Base-by-base conservation (phyloP, 2,113 vertebrate species). In the Siniperca chuatsi region DNA sequence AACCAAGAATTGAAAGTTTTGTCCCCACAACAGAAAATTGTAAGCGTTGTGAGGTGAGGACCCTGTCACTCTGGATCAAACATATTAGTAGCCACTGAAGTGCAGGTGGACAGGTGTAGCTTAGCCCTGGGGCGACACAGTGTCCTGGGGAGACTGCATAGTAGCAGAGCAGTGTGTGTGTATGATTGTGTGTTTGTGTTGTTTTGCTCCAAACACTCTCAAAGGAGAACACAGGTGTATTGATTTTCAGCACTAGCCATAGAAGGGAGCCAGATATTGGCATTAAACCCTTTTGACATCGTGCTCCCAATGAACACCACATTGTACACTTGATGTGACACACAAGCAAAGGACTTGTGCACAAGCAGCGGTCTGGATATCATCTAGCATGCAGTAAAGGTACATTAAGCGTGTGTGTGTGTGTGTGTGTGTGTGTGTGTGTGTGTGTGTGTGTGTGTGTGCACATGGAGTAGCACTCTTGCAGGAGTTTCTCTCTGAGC, bases 281-380 rank as follows among this genome's bases (percentile, higher is more conserved):
- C 90, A 89, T 93, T 93, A 94, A 95, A 93, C 86, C 91, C 90
- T 83, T 92, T 87, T 93, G 93, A 94, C 92, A 86, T 82, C 82
- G 91, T 82, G 85, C 79, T 90, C 77, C 87, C 79, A 77, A 75
- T 91, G 85, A 92, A 92, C 82, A 86, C 79, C 33, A 78, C 52
- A 73, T 78, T 86, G 87, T 87, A 55, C 81, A 81, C 76, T 88
- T 84, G 84, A 91, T 92, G 86, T 84, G 84, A 91, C 90, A 89
- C 81, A 78, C 55, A 25, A 74, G 82, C 10, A 75, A 83, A 74
- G 58, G 54, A 58, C 44, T 25, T 48, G 52, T 44, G 83, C 71
- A 29, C 69, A 64, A 72, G 50, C 46, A 58, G 68, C 67, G 7
- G 72, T 66, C 64, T 61, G 61, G 80, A 78, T 86, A 68, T 87